These are phyloP conservation scores for Pristionchus fissidentatus DNA, from an alignment of 2,888 invertebrate genomes.

Conservation along the genomic window DNA sequence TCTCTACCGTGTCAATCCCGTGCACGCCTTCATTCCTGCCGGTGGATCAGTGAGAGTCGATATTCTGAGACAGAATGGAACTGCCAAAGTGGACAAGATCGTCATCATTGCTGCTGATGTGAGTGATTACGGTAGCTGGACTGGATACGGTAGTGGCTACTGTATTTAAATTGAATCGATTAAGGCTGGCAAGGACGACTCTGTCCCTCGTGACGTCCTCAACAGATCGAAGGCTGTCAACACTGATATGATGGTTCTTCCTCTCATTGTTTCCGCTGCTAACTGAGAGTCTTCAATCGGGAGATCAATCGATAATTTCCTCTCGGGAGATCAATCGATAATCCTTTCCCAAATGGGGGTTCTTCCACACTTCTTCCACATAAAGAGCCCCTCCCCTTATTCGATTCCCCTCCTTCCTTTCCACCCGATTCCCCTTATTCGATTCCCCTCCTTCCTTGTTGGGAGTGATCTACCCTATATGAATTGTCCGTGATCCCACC, in stretches of 20 bases:
- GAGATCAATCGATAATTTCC: too few species aligned
- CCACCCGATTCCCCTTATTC: background rate
- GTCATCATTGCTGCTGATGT: conserved; percentile 29
- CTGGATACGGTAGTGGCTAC: background rate
- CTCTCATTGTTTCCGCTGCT: background rate
- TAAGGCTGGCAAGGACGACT: background rate
- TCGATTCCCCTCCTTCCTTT: background rate
- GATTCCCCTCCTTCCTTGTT: background rate
- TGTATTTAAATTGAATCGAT: background rate
- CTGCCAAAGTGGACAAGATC: conserved; percentile 28
- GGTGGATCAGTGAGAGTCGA: conserved; percentile 26
- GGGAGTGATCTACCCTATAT: conserved; percentile 7
- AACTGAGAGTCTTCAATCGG: background rate
- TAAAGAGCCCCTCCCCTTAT: background rate
- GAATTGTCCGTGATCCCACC: conserved; percentile 28
- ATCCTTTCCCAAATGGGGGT: too few species aligned
- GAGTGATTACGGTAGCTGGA: background rate
- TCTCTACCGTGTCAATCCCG: conserved; percentile 15
- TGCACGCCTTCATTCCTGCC: background rate
- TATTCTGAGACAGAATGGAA: conserved; percentile 37
- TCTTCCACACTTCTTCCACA: conserved; percentile 23
- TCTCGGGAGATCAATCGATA: too few species aligned
- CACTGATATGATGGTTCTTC: conserved; percentile 22
- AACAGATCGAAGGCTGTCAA: background rate
- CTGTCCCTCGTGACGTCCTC: background rate